Percentiles rank a stretch among this genome's conserved stretches.
phyloP scores from a whole-genome alignment of 1,140 invertebrate species.

The Drosophila funebris region DNA sequence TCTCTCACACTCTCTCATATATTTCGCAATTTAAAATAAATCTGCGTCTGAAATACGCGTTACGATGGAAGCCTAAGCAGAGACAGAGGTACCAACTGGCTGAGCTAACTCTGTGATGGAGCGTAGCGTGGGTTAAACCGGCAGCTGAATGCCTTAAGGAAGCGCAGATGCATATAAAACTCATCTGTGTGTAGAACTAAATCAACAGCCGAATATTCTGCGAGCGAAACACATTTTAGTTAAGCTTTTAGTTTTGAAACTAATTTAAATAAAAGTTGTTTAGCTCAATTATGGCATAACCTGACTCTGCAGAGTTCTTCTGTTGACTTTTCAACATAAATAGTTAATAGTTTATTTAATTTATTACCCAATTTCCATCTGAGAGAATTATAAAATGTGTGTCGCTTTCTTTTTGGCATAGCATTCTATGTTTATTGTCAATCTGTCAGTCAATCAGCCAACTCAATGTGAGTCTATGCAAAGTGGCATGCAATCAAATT shows the following conservation, averaged over 20 bases:
- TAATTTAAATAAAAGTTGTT: too few relatives aligned
- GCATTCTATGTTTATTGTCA: neutral
- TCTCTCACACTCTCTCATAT: conserved; percentile 1
- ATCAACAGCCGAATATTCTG: neutral
- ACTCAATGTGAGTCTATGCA: neutral
- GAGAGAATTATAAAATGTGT: too few relatives aligned
- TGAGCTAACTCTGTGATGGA: conserved; percentile 3
- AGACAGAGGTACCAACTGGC: too few relatives aligned
- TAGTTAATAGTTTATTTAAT: too few relatives aligned
- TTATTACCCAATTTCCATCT: too few relatives aligned
- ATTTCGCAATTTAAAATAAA: conserved; percentile 55
- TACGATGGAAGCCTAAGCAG: neutral
- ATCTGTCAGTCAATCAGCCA: neutral
- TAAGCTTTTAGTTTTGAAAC: too few relatives aligned
- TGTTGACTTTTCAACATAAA: too few relatives aligned
- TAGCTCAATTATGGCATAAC: too few relatives aligned
- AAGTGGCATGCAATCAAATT: neutral
- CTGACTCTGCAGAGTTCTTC: too few relatives aligned
- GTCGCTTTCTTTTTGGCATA: too few relatives aligned
- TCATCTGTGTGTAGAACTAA: too few relatives aligned
- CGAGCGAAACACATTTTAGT: neutral
- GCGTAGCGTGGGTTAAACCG: neutral
- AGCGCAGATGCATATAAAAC: neutral
- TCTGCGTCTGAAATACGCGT: conserved; percentile 43
- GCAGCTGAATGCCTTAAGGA: neutral